phyloP scores from a whole-genome alignment of 2,797 vertebrate genomes.

The Siniperca scherzeri region DNA sequence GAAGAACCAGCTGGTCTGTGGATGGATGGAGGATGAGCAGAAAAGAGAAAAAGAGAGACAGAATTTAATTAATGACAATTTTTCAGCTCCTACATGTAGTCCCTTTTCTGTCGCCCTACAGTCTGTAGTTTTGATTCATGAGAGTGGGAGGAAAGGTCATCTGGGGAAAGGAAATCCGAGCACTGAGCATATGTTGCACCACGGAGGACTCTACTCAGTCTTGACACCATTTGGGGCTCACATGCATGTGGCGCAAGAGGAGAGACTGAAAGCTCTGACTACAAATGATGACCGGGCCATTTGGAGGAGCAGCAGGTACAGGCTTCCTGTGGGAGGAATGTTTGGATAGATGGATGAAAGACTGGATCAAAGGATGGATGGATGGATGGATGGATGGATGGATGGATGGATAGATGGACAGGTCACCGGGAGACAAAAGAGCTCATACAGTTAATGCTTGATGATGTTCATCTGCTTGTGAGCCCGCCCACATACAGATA shows the following conservation, averaged over 20 bases:
- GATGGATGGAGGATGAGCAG: constrained; percentile 10
- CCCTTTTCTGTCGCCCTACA: neutral
- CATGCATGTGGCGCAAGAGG: constrained; percentile 62
- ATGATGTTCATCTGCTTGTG: constrained; percentile 25
- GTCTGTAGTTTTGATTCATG: constrained; percentile 51
- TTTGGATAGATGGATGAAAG: constrained; percentile 62
- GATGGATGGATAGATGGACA: constrained; percentile 57
- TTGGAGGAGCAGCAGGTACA: constrained; percentile 75
- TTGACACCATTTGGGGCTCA: constrained; percentile 71
- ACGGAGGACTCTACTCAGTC: constrained; percentile 65
- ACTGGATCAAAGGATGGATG: constrained; percentile 53
- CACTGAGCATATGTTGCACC: constrained; percentile 73
- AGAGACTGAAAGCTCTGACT: constrained; percentile 55
- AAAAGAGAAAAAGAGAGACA: constrained; percentile 6
- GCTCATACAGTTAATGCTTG: constrained; percentile 21
- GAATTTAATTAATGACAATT: constrained; percentile 5
- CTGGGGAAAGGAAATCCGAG: constrained; percentile 53
- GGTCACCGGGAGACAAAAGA: constrained; percentile 20
- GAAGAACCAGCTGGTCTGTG: constrained; percentile 62
- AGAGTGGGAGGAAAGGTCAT: constrained; percentile 60
- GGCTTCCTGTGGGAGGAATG: constrained; percentile 71
- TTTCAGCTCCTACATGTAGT: neutral
- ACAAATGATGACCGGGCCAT: constrained; percentile 69
- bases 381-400: constrained; percentile 62
- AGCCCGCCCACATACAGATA: constrained; percentile 18